Base-by-base conservation (phyloP, 2,888 invertebrate species). In the Agonopterix heracliana region DNA sequence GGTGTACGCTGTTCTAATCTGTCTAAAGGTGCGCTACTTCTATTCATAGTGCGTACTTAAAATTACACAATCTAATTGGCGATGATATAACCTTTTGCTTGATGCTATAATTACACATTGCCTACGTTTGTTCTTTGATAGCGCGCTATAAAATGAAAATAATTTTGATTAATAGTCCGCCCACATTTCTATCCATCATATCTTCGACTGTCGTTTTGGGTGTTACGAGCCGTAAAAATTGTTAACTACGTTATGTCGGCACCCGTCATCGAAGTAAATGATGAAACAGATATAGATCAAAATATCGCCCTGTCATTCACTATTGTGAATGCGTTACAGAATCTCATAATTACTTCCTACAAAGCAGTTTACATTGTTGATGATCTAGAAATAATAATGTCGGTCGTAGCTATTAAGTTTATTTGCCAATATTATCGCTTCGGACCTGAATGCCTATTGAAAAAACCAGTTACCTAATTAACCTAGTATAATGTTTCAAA, bases 11-110 rank as follows among this genome's bases (percentile, higher is more conserved):
- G 66, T 72, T 71, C 66, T 67, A 68, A 70, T 68, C 61, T 62
- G 68, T 79, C 76, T 78, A 82, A 81, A 78, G 76, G 74, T 67
- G 76, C 66, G 67, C 74, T 71, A 78, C 74, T 75, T 77, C 68
- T 71, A 66, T 78, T 79, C 64, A 66, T 63, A 62, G 66, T 62
- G 64, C 65, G 68, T 67, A 66, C 65, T 70, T 69, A 63, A 71
- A 76, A 77, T 81, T 75, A 66, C 71, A 64, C 74, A 79, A 81
- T 51, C 26, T 57, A 59, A 65, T 67, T 58, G 55, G 54, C 51
- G 64, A 63, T 81, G 74, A 75, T 71, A 73, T 71, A 79, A 81
- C 66, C 60, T 66, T 66, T 65, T 64, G 58, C 65, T 68, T 69
- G 71, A 74, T 66, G 66, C 62, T 61, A 71, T 81, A 71, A 80